A percentile compares a stretch with the other conserved stretches of the same genome.
phyloP scores from a whole-genome alignment of 2,888 invertebrate species.

The Sclerodermus sp. region DNA sequence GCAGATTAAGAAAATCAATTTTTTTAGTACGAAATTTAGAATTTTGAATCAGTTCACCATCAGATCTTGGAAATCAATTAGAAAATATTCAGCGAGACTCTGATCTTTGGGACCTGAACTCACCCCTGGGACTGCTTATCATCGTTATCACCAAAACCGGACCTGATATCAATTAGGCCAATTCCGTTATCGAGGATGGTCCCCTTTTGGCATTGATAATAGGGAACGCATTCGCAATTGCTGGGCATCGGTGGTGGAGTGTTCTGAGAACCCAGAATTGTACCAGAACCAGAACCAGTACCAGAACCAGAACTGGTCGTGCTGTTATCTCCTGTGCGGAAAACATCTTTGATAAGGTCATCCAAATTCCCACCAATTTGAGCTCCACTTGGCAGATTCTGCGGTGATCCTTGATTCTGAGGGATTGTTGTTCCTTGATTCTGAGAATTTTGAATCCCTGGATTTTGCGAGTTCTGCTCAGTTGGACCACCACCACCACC shows the following conservation, averaged over 20 bases:
- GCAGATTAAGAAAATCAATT: too few species aligned
- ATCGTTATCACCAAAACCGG: slow-evolving; percentile 16
- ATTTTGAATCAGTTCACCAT: too few species aligned
- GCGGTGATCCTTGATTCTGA: not conserved
- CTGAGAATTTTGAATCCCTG: too few species aligned
- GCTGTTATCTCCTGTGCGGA: slow-evolving; percentile 2
- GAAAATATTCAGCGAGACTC: not conserved
- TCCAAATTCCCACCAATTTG: slow-evolving; percentile 23
- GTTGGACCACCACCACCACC: not conserved
- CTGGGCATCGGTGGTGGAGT: not conserved
- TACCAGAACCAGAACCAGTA: not conserved
- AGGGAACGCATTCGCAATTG: slow-evolving; percentile 73
- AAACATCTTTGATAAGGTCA: slow-evolving; percentile 6
- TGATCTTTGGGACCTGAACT: slow-evolving; percentile 26
- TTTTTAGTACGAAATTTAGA: too few species aligned
- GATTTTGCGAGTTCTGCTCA: too few species aligned
- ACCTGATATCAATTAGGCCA: slow-evolving; percentile 78
- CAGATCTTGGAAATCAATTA: too few species aligned
- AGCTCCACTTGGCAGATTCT: not conserved
- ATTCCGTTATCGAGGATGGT: slow-evolving; percentile 70
- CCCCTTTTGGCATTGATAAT: slow-evolving; percentile 71
- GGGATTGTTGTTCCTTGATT: too few species aligned
- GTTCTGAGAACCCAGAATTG: slow-evolving; percentile 15
- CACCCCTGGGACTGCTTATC: slow-evolving; percentile 12
- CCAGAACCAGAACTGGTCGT: slow-evolving; percentile 3